Evolutionary conservation across 2,113 vertebrate genomes (phyloP).

Genomic region (Suncus etruscus): DNA sequence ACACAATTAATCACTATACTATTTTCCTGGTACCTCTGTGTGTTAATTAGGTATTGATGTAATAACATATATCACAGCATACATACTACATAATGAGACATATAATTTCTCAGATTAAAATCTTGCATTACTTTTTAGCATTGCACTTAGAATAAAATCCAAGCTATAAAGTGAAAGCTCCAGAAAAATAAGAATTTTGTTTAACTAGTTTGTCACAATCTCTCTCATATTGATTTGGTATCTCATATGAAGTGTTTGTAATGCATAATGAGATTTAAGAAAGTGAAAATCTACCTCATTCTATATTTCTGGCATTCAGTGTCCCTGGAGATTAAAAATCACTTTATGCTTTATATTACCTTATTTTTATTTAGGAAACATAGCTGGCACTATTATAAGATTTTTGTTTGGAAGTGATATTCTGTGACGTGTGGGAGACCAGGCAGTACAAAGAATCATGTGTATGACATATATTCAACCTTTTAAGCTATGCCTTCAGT

Average conservation of each 20-base stretch:
- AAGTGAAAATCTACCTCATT: background rate
- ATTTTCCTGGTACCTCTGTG: background rate
- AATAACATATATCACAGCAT: background rate
- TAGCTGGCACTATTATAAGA: too few relatives aligned
- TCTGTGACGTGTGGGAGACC: too few relatives aligned
- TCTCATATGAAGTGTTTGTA: background rate
- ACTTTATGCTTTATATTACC: background rate
- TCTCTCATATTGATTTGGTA: background rate
- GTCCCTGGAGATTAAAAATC: background rate
- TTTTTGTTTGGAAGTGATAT: too few relatives aligned
- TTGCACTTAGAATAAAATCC: background rate
- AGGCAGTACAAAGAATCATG: too few relatives aligned
- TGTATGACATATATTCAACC: too few relatives aligned
- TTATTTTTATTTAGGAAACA: background rate
- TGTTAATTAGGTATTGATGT: background rate
- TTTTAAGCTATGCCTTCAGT: too few relatives aligned
- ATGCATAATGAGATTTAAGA: background rate
- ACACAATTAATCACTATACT: background rate
- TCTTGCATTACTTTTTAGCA: background rate
- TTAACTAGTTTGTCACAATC: background rate
- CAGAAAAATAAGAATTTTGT: background rate
- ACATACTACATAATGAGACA: background rate
- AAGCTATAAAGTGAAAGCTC: background rate
- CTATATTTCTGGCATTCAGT: background rate
- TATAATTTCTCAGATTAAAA: background rate